Base-by-base conservation (phyloP, 2,113 vertebrate species). In the Poecilia latipinna region DNA sequence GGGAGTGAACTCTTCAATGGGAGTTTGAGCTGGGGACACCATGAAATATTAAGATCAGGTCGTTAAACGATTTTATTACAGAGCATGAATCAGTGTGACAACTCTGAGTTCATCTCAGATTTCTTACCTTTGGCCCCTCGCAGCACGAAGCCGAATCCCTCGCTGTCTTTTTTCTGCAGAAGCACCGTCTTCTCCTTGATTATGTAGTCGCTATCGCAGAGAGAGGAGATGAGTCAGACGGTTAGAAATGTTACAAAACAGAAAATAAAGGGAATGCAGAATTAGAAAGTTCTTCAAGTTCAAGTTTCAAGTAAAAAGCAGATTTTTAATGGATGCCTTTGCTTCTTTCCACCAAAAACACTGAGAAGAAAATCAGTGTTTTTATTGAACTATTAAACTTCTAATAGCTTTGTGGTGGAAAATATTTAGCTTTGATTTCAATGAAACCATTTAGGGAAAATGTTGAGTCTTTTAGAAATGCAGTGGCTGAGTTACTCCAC, bases 101-200 rank as follows among this genome's bases (percentile, higher is more conserved):
- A 32, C 24, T 39, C 35, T 60, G 1, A 60, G 31, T 29, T 32
- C 32, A 19, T 51, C 57, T 35, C 8, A 44, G 1, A 0, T 19
- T 32, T 65, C 94, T 95, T 93, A 98, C 97, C 97, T 95, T 98
- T 98, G 86, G 97, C 97, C 60, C 97, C 97, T 87, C 97, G 92
- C 66, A 98, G 95, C 90, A 98, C 97, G 87, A 98, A 98, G 78
- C 97, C 97, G 28, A 98, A 98, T 15, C 97, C 97, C 88, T 98
- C 97, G n/a, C 95, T 98, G 94, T 98, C 97, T 89, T 96, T 97
- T 89, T 98, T 98, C 94, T 97, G 96, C 83, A 97, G 93, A 61
- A 97, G 91, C 63, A 98, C 97, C 0, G 96, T 96, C 94, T 98
- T 98, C 94, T 98, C 97, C 89, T 97, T 97, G 87, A 98, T 97